Evolutionary conservation across 2,888 invertebrate genomes (phyloP), one percentile per base, ranked within the genome.

Genomic region (Tetragonisca angustula): DNA sequence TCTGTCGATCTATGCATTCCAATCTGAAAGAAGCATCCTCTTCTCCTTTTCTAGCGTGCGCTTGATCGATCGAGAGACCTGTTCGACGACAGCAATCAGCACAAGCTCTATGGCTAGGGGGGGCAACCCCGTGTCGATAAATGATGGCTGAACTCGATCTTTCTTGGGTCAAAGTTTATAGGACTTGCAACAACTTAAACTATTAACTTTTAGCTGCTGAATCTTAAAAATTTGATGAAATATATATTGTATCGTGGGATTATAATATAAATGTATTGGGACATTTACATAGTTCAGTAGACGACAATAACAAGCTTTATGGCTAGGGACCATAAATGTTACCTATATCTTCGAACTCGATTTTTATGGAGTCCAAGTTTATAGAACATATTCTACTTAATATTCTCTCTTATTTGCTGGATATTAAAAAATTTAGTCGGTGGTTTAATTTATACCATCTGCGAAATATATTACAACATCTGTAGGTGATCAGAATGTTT

Each of bases 31-130:
- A 70, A 19, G 73, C 65, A 75, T 83, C 72, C 54, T 73, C 61
- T 27, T 36, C 56, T 67, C 64, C 64, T 64, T 73, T 27, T 73
- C 21, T 9, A 19, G 32, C 36, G 19, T 13, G 9, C 15, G 32
- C 36, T 54, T 67, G 82, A 83, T 83, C 75, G 81, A 83, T 83
- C 81, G 76, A 59, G 52, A 32, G 68, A 69, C 76, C 83, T 52
- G 76, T 50, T 43, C 72, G 75, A 82, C 62, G 59, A 61, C 67
- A 71, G 32, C 75, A 71, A 83, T 83, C 82, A 67, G 32, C 59
- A 43, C 49, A 19, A 2, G 54, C 70, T 75, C 50, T 83, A 67
- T 68, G 65, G 61, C 67, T 52, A 36, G 21, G 43, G 43, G 13
- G 32, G 52, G 19, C n/a, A n/a, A 32, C 4, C 21, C 5, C 6